Conservation (phyloP, 2,797 vertebrate species). For the Cuniculus paca region DNA sequence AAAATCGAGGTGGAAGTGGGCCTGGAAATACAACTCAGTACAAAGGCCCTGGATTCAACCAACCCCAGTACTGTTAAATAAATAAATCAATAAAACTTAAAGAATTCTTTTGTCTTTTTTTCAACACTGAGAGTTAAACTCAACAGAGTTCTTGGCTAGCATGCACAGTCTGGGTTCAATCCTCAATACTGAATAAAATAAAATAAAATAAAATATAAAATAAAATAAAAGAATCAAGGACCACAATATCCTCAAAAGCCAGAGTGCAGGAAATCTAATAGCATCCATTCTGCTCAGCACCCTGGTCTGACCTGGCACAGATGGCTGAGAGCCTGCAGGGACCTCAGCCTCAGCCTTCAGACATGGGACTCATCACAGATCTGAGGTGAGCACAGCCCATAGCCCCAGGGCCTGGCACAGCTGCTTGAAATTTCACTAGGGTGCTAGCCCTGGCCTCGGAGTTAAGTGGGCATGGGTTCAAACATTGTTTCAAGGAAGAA, state of each 20-base stretch:
- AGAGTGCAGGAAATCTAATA: neutral
- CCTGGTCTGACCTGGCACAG: neutral
- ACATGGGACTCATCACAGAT: neutral
- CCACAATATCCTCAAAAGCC: neutral
- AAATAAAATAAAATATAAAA: too few species aligned
- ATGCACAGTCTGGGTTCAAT: neutral
- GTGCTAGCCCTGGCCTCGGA: neutral
- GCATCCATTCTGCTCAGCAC: neutral
- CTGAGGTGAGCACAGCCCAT: neutral
- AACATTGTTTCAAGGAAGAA: neutral
- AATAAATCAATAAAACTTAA: neutral
- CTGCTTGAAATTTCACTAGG: neutral
- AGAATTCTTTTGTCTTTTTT: neutral
- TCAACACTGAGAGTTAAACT: neutral
- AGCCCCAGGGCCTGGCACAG: too few species aligned
- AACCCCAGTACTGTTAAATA: neutral
- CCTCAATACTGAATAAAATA: neutral
- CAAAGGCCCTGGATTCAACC: neutral
- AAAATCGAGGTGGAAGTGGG: neutral
- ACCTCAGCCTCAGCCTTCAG: neutral
- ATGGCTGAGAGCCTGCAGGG: too few species aligned
- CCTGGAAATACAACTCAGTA: neutral
- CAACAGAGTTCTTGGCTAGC: neutral
- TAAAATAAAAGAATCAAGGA: neutral
- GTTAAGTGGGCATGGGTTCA: neutral